Evolutionary conservation across 2,113 vertebrate genomes (phyloP), one percentile per base, ranked within the genome.

Genomic region (Ardeotis arabs): DNA sequence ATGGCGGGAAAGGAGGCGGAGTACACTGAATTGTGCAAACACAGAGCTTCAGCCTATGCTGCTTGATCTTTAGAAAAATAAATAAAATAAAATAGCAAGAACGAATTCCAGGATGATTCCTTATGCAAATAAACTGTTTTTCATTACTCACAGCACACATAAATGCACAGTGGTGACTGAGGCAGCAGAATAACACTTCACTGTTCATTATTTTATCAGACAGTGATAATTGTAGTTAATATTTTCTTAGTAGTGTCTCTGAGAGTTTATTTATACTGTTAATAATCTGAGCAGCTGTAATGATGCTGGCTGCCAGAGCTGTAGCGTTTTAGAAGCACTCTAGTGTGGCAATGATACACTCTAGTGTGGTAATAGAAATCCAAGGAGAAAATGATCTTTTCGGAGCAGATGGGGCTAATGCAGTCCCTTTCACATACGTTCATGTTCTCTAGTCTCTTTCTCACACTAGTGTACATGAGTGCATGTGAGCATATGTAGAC

Each of bases 241-340:
- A 91, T 95, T 82, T 90, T 96, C 95, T 97, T 97, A 95, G 93
- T 92, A 72, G 90, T 96, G 96, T 96, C 86, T 97, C 94, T 84
- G 74, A 93, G 91, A 96, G 91, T 95, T 96, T 97, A 91, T 97
- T 96, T 96, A 90, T 96, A 67, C 93, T 91, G 86, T 94, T 97
- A 92, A 92, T 88, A 97, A 93, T 90, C 86, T 92, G 80, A 95
- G 93, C 93, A 95, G 84, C 93, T 95, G 85, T 97, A 89, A 63
- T 53, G 76, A 91, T 80, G 66, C 66, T 79, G 58, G 37, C 81
- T 94, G 93, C 90, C 90, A 85, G 84, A 47, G 28, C 89, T 80
- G 70, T 90, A 91, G 92, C 93, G 90, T 94, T 95, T 92, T 90
- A 90, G 91, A 92, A 78, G 80, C 85, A 78, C 92, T 96, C 45